A percentile compares a stretch with the other conserved stretches of the same genome.
Conservation (phyloP, 53 echinoderm and acorn worm genomes). For the Mesocentrotus franciscanus region DNA sequence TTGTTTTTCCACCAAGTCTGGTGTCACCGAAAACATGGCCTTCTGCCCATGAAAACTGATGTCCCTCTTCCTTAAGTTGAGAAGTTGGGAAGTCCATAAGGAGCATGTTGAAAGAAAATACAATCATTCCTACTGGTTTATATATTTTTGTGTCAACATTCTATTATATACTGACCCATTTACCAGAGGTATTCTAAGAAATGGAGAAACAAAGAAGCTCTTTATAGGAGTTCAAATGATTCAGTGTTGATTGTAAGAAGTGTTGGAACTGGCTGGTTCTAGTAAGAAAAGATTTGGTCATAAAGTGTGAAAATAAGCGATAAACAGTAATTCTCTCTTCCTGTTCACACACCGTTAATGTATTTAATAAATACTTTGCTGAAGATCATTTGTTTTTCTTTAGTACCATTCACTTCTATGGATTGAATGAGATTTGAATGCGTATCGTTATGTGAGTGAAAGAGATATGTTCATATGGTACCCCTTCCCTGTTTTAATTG, state of each 20-base stretch:
- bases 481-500: background rate
- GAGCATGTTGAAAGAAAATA: background rate
- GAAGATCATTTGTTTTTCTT: background rate
- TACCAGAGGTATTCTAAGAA: constrained; percentile 37
- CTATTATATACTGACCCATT: constrained; percentile 58
- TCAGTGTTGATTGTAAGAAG: background rate
- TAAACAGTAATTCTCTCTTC: too few species aligned
- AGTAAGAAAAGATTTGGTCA: background rate
- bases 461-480: background rate
- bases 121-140: background rate
- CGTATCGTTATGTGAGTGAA: background rate
- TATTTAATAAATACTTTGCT: background rate
- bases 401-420: too few species aligned
- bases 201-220: background rate
- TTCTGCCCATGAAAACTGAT: too few species aligned
- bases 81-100: background rate
- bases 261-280: constrained; percentile 67
- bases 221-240: background rate
- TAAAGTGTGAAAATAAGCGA: too few species aligned
- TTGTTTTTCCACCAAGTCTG: too few species aligned
- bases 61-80: too few species aligned
- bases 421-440: background rate
- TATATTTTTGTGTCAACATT: background rate
- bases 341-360: too few species aligned
- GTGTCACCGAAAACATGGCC: too few species aligned